Evolutionary conservation across 2,113 vertebrate species (phyloP).

Genomic region (Himantopus leucocephalus): DNA sequence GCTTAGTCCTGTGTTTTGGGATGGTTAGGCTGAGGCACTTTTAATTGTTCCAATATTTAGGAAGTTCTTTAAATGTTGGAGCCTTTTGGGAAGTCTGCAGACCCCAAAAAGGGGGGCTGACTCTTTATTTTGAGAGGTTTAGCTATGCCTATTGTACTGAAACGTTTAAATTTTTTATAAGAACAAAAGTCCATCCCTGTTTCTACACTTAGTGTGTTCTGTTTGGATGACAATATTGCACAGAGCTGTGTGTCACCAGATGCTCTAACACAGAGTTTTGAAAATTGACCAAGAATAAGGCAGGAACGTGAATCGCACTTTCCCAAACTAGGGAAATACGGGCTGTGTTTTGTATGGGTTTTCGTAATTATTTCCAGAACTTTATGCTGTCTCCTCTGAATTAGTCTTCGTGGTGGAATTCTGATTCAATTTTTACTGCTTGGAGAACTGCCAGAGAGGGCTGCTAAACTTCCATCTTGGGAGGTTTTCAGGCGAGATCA

Average conservation of each 20-base stretch:
- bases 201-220: neutral
- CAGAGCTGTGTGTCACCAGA: neutral
- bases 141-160: neutral
- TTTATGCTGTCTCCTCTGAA: neutral
- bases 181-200: neutral
- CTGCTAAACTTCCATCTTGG: neutral
- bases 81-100: neutral
- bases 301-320: neutral
- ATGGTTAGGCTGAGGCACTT: neutral
- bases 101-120: neutral
- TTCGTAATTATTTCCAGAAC: neutral
- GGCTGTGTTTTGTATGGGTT: neutral
- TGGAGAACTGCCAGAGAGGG: neutral
- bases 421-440: neutral
- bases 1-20: fast-evolving
- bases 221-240: neutral
- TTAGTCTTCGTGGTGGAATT: neutral
- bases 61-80: neutral
- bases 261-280: neutral
- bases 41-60: neutral
- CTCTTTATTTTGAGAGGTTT: neutral
- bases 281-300: neutral
- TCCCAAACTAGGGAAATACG: neutral
- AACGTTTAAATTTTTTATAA: neutral
- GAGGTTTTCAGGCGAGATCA: fast-evolving